phyloP scores from a whole-genome alignment of 1,140 invertebrate genomes.

The Ips typographus region DNA sequence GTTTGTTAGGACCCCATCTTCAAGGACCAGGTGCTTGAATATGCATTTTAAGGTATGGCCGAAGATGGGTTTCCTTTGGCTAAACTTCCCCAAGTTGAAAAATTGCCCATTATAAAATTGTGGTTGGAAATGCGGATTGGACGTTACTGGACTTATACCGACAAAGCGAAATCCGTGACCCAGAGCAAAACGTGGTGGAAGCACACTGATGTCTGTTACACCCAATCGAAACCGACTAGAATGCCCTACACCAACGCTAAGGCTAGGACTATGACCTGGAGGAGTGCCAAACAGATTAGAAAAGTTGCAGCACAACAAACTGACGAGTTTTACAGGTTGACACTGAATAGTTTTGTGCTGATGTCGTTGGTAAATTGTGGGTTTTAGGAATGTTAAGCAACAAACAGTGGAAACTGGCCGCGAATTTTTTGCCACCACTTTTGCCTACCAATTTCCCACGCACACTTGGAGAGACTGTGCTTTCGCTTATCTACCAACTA shows the following conservation, averaged over 20 bases:
- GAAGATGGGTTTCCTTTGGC: conserved; percentile 48
- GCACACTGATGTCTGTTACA: conserved; percentile 27
- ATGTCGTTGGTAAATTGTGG: neutral
- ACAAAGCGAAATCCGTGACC: conserved; percentile 35
- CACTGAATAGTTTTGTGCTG: neutral
- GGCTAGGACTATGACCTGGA: conserved; percentile 32
- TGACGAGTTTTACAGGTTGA: conserved; percentile 23
- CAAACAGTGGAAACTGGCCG: conserved; percentile 39
- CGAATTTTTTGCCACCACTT: conserved; percentile 45
- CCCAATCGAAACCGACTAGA: conserved; percentile 8
- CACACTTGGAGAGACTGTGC: conserved; percentile 44
- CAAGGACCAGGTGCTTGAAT: too few species aligned
- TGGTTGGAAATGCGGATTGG: conserved; percentile 45
- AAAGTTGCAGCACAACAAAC: conserved; percentile 12
- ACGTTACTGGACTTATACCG: conserved; percentile 39
- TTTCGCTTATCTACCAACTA: conserved; percentile 46
- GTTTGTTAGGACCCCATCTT: neutral
- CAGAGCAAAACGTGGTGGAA: conserved; percentile 24
- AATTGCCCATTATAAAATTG: conserved; percentile 46
- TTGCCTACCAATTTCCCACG: conserved; percentile 44
- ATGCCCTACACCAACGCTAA: conserved; percentile 21
- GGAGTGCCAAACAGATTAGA: conserved; percentile 22
- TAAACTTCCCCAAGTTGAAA: conserved; percentile 45
- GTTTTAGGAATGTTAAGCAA: conserved; percentile 38
- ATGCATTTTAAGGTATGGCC: conserved; percentile 33